Conservation (phyloP, 1,140 invertebrate genomes). For the Hetaerina americana region DNA sequence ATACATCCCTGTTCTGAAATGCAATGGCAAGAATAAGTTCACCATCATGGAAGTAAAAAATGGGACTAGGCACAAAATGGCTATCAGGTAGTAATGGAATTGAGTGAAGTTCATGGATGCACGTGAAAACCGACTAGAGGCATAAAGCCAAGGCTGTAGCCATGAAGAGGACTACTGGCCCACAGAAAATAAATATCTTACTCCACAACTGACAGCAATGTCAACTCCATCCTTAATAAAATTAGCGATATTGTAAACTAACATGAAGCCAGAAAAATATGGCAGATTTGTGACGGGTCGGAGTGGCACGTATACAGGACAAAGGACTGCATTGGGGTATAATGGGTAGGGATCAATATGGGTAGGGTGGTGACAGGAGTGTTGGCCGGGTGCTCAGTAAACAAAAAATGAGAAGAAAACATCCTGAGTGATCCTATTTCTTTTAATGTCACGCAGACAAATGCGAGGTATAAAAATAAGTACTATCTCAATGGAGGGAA, state of each 20-base stretch:
- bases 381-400: background rate
- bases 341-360: background rate
- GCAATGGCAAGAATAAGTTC: background rate
- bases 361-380: background rate
- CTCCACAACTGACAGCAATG: too few species aligned
- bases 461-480: background rate
- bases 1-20: too few species aligned
- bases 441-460: background rate
- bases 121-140: background rate
- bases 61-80: background rate
- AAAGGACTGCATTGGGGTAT: background rate
- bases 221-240: too few species aligned
- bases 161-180: background rate
- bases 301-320: background rate
- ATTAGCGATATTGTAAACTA: background rate
- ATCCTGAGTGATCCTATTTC: background rate
- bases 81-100: background rate
- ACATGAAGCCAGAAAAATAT: background rate
- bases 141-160: background rate
- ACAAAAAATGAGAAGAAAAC: background rate
- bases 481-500: background rate
- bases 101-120: background rate
- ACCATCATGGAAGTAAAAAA: background rate
- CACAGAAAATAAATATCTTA: background rate
- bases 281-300: background rate